Evolutionary conservation across 2,113 vertebrate species (phyloP).

Genomic region (Larimichthys polyactis): DNA sequence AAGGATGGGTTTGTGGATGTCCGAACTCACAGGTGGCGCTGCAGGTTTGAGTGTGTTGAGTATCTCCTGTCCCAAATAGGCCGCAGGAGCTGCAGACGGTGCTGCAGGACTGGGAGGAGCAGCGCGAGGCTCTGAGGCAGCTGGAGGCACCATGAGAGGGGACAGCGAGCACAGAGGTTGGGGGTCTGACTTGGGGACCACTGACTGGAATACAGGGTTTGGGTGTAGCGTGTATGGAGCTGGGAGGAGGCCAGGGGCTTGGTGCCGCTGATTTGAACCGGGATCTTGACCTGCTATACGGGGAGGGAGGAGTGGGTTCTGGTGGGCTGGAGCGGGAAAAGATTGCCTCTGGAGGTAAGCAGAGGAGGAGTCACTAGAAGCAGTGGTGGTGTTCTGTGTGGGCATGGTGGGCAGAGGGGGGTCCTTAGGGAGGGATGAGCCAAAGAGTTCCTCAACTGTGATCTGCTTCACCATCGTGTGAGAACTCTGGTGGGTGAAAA

Average conservation of each 20-base stretch:
- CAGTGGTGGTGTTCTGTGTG: slow-evolving; percentile 66
- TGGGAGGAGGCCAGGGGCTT: slow-evolving; percentile 83
- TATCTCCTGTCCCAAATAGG: slow-evolving; percentile 85
- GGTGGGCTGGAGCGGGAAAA: slow-evolving; percentile 84
- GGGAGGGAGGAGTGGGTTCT: slow-evolving; percentile 83
- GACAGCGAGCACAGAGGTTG: slow-evolving; percentile 85
- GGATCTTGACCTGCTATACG: slow-evolving; percentile 82
- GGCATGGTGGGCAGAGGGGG: slow-evolving; percentile 78
- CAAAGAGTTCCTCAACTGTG: slow-evolving; percentile 98
- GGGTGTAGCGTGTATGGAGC: slow-evolving; percentile 81
- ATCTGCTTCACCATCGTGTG: slow-evolving; percentile 93
- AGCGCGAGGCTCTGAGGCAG: slow-evolving; percentile 75
- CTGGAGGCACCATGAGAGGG: slow-evolving; percentile 84
- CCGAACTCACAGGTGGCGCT: slow-evolving; percentile 84
- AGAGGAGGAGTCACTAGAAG: slow-evolving; percentile 78
- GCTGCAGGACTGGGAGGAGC: slow-evolving; percentile 70
- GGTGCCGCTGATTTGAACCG: slow-evolving; percentile 79
- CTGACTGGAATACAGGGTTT: slow-evolving; percentile 86
- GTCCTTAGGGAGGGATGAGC: slow-evolving; percentile 93
- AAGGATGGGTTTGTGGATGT: slow-evolving; percentile 86
- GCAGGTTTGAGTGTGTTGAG: slow-evolving; percentile 90
- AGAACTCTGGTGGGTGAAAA: slow-evolving; percentile 79
- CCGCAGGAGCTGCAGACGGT: slow-evolving; percentile 52
- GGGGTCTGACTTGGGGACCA: slow-evolving; percentile 79
- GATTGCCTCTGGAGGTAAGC: slow-evolving; percentile 80